phyloP scores from a whole-genome alignment of 2,888 invertebrate genomes.

The Hydropsyche betteni region DNA sequence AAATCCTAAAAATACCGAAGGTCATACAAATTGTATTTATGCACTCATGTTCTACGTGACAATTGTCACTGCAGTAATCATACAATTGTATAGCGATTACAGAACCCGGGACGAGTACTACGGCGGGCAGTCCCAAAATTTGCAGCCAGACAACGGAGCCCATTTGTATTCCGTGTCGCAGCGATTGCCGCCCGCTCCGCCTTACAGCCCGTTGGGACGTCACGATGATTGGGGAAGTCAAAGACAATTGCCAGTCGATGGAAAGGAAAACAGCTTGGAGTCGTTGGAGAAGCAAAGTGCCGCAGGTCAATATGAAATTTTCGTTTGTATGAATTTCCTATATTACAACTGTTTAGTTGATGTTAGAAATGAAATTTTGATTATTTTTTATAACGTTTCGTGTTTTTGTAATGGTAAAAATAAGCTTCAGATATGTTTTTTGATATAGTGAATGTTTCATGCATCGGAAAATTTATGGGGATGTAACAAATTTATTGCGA shows the following conservation, averaged over 20 bases:
- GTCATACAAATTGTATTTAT: constrained; percentile 38
- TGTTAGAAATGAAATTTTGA: no score
- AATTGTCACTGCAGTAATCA: not conserved
- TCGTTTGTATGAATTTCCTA: no score
- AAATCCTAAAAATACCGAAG: no score
- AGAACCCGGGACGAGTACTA: constrained; percentile 65
- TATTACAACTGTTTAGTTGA: no score
- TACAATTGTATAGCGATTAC: constrained; percentile 59
- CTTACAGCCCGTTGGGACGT: constrained; percentile 62
- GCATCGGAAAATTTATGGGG: no score
- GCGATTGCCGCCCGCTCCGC: constrained; percentile 64
- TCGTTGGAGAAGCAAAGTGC: constrained; percentile 64
- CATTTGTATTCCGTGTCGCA: constrained; percentile 71
- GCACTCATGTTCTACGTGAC: not conserved
- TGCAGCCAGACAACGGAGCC: constrained; percentile 65
- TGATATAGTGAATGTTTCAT: no score
- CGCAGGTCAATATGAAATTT: constrained; percentile 58
- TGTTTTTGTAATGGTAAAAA: no score
- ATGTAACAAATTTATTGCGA: no score
- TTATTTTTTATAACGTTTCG: no score
- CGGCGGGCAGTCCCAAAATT: constrained; percentile 64
- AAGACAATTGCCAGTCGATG: constrained; percentile 63
- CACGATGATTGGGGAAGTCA: constrained; percentile 67
- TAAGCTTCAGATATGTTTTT: no score
- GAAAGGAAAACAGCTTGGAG: constrained; percentile 65